Percentiles rank a stretch among this genome's conserved stretches.
phyloP scores from a whole-genome alignment of 2,113 vertebrate species.

The Centropristis striata region DNA sequence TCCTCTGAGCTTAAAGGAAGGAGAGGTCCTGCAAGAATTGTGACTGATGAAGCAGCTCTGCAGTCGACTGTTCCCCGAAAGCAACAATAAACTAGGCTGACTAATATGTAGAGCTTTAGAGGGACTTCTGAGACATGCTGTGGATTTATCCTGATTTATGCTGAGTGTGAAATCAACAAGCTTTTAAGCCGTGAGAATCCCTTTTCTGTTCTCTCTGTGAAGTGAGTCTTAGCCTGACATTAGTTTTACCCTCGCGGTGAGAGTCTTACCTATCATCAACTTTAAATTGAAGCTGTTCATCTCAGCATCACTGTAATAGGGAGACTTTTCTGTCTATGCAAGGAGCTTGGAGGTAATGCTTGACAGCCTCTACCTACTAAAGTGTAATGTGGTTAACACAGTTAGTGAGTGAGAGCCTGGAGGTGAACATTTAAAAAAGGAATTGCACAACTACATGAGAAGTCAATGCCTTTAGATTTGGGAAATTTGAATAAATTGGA shows the following conservation, averaged over 20 bases:
- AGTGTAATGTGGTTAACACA: conserved; percentile 1
- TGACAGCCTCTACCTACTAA: background rate
- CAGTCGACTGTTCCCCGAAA: conserved; percentile 36
- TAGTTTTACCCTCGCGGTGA: conserved; percentile 39
- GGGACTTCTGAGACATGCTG: conserved; percentile 50
- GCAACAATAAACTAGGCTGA: conserved; percentile 57
- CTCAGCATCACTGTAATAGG: conserved; percentile 1
- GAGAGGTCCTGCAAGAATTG: conserved; percentile 36
- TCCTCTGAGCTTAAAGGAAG: conserved; percentile 46
- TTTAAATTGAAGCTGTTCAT: conserved; percentile 35
- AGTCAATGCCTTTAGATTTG: conserved; percentile 11
- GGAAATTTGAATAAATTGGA: conserved; percentile 13
- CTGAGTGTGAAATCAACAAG: conserved; percentile 69
- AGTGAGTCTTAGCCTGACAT: conserved; percentile 44
- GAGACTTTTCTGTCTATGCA: background rate
- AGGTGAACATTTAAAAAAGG: background rate
- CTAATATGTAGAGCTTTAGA: conserved; percentile 54
- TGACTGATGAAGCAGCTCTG: conserved; percentile 62
- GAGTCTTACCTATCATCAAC: conserved; percentile 36
- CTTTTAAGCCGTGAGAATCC: conserved; percentile 44
- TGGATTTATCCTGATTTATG: conserved; percentile 65
- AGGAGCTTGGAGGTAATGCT: conserved; percentile 5
- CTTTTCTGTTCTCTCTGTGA: conserved; percentile 34
- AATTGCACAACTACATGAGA: conserved; percentile 1
- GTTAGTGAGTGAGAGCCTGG: background rate